Evolutionary conservation across 1,140 invertebrate species (phyloP).

Genomic region (Archivesica marissinica): DNA sequence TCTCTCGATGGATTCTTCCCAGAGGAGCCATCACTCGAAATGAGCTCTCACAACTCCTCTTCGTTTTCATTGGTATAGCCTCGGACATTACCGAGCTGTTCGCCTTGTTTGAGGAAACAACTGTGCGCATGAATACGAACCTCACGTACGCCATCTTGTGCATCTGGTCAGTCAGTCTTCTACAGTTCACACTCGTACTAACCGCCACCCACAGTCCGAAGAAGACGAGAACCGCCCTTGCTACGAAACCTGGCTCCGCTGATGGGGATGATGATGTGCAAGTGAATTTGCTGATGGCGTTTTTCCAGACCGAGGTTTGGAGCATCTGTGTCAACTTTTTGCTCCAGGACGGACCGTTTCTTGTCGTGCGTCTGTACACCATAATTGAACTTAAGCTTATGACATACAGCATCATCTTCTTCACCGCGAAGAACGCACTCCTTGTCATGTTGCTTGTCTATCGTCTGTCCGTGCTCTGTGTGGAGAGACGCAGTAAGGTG

Average conservation of each 20-base stretch:
- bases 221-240: slow-evolving; percentile 50
- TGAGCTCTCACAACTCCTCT: slow-evolving; percentile 94
- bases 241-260: neutral
- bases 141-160: slow-evolving; percentile 73
- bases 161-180: slow-evolving; percentile 90
- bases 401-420: slow-evolving; percentile 96
- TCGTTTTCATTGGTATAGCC: slow-evolving; percentile 91
- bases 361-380: slow-evolving; percentile 92
- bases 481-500: slow-evolving; percentile 36
- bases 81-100: slow-evolving; percentile 98
- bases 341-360: slow-evolving; percentile 91
- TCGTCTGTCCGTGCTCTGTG: slow-evolving; percentile 67
- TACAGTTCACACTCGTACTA: slow-evolving; percentile 86
- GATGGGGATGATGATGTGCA: neutral
- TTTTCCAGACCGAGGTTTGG: slow-evolving; percentile 89
- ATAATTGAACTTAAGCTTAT: slow-evolving; percentile 93
- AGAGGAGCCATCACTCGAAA: slow-evolving; percentile 96
- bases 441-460: slow-evolving; percentile 88
- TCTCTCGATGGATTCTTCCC: slow-evolving; percentile 94
- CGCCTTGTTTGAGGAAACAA: slow-evolving; percentile 89
- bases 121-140: slow-evolving; percentile 67
- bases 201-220: slow-evolving; percentile 71
- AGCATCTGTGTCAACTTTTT: slow-evolving; percentile 85
- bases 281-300: slow-evolving; percentile 30
- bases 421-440: slow-evolving; percentile 93